These are phyloP conservation scores for Athalia circularis DNA, from an alignment of 2,888 invertebrate species.

Conservation along the genomic window DNA sequence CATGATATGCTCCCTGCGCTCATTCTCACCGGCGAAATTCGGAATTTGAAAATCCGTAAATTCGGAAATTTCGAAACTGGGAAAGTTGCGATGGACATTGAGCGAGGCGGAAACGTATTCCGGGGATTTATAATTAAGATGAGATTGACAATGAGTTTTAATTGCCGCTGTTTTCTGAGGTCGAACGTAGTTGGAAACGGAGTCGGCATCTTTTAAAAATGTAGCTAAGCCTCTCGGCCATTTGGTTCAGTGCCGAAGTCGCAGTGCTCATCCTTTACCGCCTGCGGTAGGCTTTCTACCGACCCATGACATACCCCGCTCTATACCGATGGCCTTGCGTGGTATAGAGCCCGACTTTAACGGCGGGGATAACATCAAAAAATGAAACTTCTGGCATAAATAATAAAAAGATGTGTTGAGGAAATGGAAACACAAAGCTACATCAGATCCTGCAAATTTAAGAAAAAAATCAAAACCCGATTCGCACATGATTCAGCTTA, in stretches of 20 bases:
- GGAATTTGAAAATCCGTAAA: too few species aligned
- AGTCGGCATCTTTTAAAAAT: constrained; percentile 2
- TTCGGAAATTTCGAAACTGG: too few species aligned
- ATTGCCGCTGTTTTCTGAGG: neutral
- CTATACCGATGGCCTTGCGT: neutral
- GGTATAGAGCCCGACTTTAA: constrained; percentile 1
- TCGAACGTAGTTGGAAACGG: neutral
- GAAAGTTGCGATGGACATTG: too few species aligned
- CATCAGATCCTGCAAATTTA: neutral
- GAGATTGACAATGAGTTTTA: too few species aligned
- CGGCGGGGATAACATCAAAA: neutral
- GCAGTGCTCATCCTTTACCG: neutral
- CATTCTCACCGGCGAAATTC: too few species aligned
- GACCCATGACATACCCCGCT: neutral
- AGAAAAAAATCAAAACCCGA: neutral
- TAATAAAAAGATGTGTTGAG: neutral
- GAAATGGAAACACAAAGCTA: neutral
- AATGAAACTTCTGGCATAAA: neutral
- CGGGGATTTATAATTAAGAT: neutral
- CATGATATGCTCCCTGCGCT: too few species aligned
- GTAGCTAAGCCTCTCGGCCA: neutral
- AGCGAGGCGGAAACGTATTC: neutral
- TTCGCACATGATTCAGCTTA: too few species aligned
- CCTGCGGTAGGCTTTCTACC: neutral
- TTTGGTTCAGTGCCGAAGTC: neutral